Percentiles rank a stretch among this genome's conserved stretches.
Conservation (phyloP, 2,888 invertebrate genomes). For the Tuta absoluta region DNA sequence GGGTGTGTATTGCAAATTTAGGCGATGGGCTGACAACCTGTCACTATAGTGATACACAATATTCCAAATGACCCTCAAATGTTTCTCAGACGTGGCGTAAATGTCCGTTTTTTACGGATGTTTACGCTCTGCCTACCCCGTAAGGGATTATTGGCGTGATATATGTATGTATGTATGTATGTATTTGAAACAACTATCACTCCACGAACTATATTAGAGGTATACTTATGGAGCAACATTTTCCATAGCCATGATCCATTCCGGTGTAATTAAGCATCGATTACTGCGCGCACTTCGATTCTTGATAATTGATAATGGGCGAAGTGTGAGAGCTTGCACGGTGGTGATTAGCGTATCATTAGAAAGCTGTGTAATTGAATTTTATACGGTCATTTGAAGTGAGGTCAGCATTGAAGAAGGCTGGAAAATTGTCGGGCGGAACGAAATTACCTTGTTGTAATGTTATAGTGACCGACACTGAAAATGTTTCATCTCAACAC, state of each 20-base stretch:
- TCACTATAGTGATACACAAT: too few species aligned
- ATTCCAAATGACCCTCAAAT: too few species aligned
- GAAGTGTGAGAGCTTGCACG: conserved; percentile 38
- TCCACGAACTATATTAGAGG: too few species aligned
- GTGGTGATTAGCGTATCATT: conserved; percentile 39
- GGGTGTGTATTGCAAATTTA: too few species aligned
- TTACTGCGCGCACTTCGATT: conserved; percentile 45
- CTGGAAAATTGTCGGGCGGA: neutral
- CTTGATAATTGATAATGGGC: conserved; percentile 43
- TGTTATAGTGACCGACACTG: too few species aligned
- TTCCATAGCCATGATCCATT: neutral
- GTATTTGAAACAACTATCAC: neutral
- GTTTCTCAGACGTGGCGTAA: too few species aligned
- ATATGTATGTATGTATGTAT: too few species aligned
- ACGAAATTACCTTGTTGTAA: neutral
- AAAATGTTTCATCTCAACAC: too few species aligned
- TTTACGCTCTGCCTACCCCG: too few species aligned
- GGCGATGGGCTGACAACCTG: too few species aligned
- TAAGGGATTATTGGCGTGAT: too few species aligned
- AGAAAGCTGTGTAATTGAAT: conserved; percentile 38
- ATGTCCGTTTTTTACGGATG: too few species aligned
- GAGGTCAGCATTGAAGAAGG: neutral
- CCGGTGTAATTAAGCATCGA: conserved; percentile 42
- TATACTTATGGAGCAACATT: neutral
- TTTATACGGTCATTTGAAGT: conserved; percentile 32